Conservation (phyloP, 1,140 invertebrate species). For the Melipona quadrifasciata region DNA sequence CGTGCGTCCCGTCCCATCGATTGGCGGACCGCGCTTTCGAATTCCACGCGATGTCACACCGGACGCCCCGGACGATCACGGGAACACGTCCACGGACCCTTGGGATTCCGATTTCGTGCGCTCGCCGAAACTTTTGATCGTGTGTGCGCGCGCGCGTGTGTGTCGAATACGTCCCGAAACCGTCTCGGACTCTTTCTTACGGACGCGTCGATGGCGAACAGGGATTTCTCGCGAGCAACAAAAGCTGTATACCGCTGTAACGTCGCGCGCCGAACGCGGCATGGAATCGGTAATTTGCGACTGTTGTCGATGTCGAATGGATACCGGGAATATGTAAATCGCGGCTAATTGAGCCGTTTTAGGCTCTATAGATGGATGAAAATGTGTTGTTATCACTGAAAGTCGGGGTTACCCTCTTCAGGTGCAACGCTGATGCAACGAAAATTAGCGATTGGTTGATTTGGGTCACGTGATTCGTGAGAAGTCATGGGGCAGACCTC, state of each 20-base stretch:
- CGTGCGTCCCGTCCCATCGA: conserved; percentile 7
- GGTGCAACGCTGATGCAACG: no score
- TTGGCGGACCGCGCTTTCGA: conserved; percentile 26
- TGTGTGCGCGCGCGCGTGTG: background rate
- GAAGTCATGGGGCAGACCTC: no score
- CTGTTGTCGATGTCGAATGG: no score
- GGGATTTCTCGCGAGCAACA: background rate
- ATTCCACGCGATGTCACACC: conserved; percentile 25
- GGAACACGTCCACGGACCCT: conserved; percentile 12
- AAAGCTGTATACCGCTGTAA: background rate
- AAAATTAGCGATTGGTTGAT: no score
- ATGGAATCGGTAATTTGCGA: background rate
- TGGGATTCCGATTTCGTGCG: conserved; percentile 46
- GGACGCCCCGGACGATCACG: background rate
- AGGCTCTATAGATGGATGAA: no score
- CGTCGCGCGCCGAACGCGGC: background rate
- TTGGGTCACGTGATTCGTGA: no score
- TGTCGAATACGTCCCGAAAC: background rate
- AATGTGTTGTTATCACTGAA: no score
- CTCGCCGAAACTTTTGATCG: background rate
- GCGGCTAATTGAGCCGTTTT: no score
- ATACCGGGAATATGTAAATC: background rate
- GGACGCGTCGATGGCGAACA: background rate
- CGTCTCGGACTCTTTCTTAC: background rate
- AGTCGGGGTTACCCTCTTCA: no score